phyloP scores from a whole-genome alignment of 2,888 invertebrate species.

The Pollenia griseotomentosa region DNA sequence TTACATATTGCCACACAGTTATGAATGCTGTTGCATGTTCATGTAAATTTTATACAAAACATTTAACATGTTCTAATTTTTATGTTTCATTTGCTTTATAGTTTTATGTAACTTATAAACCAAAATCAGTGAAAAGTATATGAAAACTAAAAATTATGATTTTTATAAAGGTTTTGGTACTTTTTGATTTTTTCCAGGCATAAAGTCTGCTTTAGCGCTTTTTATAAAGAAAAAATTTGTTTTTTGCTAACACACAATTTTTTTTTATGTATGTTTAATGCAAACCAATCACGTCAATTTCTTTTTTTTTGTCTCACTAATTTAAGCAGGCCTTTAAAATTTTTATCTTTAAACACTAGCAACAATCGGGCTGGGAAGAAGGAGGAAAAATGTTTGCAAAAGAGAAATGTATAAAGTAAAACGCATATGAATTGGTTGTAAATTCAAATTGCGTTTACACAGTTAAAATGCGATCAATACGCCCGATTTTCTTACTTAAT shows the following conservation, averaged over 20 bases:
- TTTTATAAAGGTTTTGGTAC: constrained; percentile 25
- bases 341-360: constrained; percentile 50
- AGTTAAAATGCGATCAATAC: constrained; percentile 73
- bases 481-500: constrained; percentile 68
- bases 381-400: constrained; percentile 37
- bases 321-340: constrained; percentile 56
- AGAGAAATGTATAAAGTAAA: constrained; percentile 62
- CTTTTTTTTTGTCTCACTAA: constrained; percentile 31
- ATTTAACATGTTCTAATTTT: constrained; percentile 82
- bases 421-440: constrained; percentile 69
- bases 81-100: constrained; percentile 73
- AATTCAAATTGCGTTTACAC: constrained; percentile 73
- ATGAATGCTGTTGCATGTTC: constrained; percentile 74
- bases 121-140: constrained; percentile 23
- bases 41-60: constrained; percentile 79
- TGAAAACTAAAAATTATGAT: constrained; percentile 56
- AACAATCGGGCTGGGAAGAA: constrained; percentile 26
- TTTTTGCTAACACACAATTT: constrained; percentile 30
- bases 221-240: constrained; percentile 36
- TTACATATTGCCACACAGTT: constrained; percentile 36
- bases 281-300: constrained; percentile 70
- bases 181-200: not conserved
- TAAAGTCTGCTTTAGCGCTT: constrained; percentile 2
- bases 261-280: constrained; percentile 58
- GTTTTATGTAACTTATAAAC: constrained; percentile 70